These are phyloP conservation scores for Papilio polyxenes DNA, from an alignment of 1,140 invertebrate genomes.

Conservation along the genomic window DNA sequence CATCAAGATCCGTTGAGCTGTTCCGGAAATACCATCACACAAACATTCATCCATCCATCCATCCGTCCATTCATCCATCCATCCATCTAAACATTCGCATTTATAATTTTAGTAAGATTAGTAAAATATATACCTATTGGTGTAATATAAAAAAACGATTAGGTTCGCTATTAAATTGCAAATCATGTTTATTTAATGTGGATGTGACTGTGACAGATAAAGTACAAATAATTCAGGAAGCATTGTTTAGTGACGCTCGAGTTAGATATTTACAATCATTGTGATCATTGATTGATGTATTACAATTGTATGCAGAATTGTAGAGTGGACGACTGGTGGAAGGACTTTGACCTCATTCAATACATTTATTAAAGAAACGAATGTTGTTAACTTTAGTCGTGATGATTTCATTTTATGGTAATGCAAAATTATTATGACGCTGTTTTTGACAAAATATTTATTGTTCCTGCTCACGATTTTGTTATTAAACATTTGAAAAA, in stretches of 20 bases:
- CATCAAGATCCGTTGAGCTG: too few relatives aligned
- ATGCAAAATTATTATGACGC: conserved; percentile 20
- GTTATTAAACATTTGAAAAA: conserved; percentile 4
- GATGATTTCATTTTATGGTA: conserved; percentile 38
- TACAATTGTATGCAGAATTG: conserved; percentile 35
- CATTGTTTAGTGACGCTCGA: conserved; percentile 29
- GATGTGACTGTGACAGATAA: not conserved
- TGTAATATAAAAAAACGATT: not conserved
- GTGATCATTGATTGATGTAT: conserved; percentile 34
- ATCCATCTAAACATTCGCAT: too few relatives aligned
- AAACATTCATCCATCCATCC: too few relatives aligned
- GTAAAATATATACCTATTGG: not conserved
- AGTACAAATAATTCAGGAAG: not conserved
- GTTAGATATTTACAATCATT: conserved; percentile 36
- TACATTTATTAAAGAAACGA: conserved; percentile 13
- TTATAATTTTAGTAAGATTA: too few relatives aligned
- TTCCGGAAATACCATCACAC: too few relatives aligned
- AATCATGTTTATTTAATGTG: not conserved
- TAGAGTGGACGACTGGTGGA: not conserved
- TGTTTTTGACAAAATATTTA: conserved; percentile 31
- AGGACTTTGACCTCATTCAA: conserved; percentile 33
- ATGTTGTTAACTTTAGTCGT: conserved; percentile 19
- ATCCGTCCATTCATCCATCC: too few relatives aligned
- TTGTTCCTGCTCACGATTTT: conserved; percentile 20
- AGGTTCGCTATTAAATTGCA: not conserved